These are phyloP conservation scores for Melanotaenia duboulayi DNA, from an alignment of 2,113 vertebrate species.

Conservation along the genomic window DNA sequence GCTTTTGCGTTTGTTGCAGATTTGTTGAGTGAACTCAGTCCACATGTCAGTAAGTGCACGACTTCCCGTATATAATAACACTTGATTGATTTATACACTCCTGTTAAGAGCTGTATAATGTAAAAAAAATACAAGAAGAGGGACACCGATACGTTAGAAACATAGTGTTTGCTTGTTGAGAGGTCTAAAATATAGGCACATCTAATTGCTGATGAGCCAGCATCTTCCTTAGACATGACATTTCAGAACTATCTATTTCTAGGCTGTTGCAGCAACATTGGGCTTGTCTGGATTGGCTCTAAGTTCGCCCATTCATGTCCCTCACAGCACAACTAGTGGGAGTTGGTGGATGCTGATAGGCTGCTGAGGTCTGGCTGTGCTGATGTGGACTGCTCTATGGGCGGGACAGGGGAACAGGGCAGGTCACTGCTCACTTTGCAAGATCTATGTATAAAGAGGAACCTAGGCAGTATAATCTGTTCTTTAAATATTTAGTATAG, in stretches of 20 bases:
- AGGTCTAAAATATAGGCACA: not conserved
- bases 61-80: not conserved
- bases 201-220: conserved; percentile 9
- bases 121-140: not conserved
- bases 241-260: conserved; percentile 60
- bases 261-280: conserved; percentile 44
- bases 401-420: conserved; percentile 48
- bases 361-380: conserved; percentile 61
- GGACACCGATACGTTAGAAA: not conserved
- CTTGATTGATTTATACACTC: conserved; percentile 8
- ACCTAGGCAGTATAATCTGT: not conserved
- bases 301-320: conserved; percentile 64
- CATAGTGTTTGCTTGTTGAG: not conserved
- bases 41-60: not conserved
- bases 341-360: conserved; percentile 77
- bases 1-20: not conserved
- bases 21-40: not conserved
- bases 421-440: conserved; percentile 12
- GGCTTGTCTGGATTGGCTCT: conserved; percentile 65
- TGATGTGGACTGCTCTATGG: conserved; percentile 77
- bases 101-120: not conserved
- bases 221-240: conserved; percentile 40
- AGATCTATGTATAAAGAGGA: not conserved
- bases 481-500: not conserved
- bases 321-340: conserved; percentile 47